Conservation (phyloP, 1,140 invertebrate genomes). For the Venturia canescens region DNA sequence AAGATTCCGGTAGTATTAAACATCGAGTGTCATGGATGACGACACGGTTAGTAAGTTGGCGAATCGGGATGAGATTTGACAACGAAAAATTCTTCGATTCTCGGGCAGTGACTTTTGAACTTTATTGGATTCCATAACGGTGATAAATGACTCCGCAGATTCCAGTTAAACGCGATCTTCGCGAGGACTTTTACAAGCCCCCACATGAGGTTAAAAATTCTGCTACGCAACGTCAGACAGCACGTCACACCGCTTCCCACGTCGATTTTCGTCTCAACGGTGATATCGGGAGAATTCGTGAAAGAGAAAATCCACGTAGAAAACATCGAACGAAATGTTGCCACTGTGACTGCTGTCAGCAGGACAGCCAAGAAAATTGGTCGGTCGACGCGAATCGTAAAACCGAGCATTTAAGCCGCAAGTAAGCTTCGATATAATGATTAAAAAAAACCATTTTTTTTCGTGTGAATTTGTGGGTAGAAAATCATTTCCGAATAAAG, state of each 20-base stretch:
- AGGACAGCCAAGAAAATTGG: constrained; percentile 38
- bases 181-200: constrained; percentile 47
- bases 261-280: constrained; percentile 35
- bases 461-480: too few species aligned
- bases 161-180: constrained; percentile 14
- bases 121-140: too few species aligned
- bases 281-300: constrained; percentile 11
- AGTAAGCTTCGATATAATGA: constrained; percentile 43
- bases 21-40: too few species aligned
- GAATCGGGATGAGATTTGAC: too few species aligned
- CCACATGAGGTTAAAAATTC: constrained; percentile 27
- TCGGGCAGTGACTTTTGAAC: too few species aligned
- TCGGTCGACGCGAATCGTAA: not conserved
- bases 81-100: too few species aligned
- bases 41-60: not conserved
- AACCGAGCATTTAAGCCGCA: constrained; percentile 4
- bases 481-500: not conserved
- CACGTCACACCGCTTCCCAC: not conserved
- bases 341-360: constrained; percentile 56
- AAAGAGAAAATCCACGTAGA: constrained; percentile 1
- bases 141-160: constrained; percentile 1
- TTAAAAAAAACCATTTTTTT: not conserved
- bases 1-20: too few species aligned
- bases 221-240: not conserved
- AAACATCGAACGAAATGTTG: constrained; percentile 47